These are phyloP conservation scores for Tetrao urogallus DNA, from an alignment of 2,113 vertebrate genomes.

Conservation along the genomic window DNA sequence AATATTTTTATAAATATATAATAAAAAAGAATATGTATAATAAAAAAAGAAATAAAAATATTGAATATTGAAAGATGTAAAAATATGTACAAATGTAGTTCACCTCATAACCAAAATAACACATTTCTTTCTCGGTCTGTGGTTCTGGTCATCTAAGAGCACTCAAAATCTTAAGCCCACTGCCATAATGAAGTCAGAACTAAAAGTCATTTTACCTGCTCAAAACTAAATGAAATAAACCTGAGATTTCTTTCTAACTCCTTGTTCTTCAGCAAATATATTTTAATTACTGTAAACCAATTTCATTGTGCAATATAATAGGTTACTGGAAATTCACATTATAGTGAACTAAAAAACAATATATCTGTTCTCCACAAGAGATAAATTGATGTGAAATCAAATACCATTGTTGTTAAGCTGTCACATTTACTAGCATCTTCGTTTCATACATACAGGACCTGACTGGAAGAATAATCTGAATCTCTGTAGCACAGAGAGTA, in stretches of 20 bases:
- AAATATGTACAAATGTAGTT: neutral
- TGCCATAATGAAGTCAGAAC: neutral
- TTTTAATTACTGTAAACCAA: neutral
- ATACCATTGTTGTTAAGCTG: constrained; percentile 36
- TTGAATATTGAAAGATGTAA: neutral
- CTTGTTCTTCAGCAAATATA: neutral
- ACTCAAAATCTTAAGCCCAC: neutral
- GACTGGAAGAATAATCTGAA: neutral
- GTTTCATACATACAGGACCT: constrained; percentile 37
- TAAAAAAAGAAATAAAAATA: too few species aligned
- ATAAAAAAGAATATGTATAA: too few species aligned
- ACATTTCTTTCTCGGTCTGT: neutral
- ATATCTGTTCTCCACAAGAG: constrained; percentile 2
- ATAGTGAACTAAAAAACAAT: constrained; percentile 1
- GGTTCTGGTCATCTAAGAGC: neutral
- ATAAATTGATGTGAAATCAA: constrained; percentile 65
- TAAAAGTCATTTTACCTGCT: neutral
- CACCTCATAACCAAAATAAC: neutral
- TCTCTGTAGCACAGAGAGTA: neutral
- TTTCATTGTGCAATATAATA: neutral
- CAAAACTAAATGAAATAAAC: neutral
- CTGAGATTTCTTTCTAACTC: neutral
- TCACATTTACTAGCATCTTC: constrained; percentile 35
- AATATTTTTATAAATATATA: neutral
- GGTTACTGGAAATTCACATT: neutral